Conservation (phyloP, 2,113 vertebrate species). For the Menura novaehollandiae region DNA sequence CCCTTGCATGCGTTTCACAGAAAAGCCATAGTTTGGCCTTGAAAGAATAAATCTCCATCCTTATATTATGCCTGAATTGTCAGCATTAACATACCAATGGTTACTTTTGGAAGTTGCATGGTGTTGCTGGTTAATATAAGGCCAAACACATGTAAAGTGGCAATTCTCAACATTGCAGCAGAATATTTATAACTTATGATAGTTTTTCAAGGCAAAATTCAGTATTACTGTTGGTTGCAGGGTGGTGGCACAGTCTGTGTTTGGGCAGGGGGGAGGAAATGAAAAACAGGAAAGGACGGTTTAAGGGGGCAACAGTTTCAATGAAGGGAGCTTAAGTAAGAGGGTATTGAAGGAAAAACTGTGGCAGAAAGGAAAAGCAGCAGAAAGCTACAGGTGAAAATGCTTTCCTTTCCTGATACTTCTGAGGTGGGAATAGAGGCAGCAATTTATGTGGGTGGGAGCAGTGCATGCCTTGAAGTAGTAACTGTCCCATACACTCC, state of each 20-base stretch:
- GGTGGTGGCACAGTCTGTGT: background rate
- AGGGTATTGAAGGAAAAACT: background rate
- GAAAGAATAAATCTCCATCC: background rate
- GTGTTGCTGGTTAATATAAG: background rate
- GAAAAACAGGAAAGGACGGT: background rate
- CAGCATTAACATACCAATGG: background rate
- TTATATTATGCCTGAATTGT: background rate
- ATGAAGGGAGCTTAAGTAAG: background rate
- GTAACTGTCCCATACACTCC: accelerated
- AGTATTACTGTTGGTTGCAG: background rate
- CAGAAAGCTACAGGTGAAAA: background rate
- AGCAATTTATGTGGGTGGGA: background rate
- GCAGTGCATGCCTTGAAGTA: background rate
- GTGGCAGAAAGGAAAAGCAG: background rate
- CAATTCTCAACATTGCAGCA: background rate
- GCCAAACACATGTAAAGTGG: background rate
- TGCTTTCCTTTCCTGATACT: background rate
- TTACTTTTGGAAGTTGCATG: background rate
- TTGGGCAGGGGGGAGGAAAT: background rate
- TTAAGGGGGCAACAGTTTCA: background rate
- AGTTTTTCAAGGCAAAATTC: background rate
- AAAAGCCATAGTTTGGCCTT: background rate
- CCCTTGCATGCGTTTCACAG: background rate
- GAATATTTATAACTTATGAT: background rate
- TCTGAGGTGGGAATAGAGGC: background rate